Evolutionary conservation across 2,797 vertebrate genomes (phyloP).

Genomic region (Diglossa cyanea): DNA sequence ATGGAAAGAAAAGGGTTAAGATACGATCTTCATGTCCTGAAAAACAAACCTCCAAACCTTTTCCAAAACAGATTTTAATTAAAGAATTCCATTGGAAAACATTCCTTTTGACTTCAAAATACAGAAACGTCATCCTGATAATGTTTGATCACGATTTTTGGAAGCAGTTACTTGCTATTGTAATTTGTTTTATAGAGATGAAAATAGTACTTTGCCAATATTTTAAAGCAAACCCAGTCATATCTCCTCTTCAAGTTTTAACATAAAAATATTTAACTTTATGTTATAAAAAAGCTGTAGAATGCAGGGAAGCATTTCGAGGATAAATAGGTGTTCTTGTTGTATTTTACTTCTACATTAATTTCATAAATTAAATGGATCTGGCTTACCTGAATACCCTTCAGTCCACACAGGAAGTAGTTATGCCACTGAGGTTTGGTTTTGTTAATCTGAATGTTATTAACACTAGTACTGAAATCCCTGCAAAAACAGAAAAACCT

Average conservation of each 20-base stretch:
- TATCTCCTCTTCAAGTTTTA: neutral
- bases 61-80: neutral
- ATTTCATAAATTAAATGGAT: neutral
- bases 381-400: conserved; percentile 91
- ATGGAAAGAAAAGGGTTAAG: neutral
- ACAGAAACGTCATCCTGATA: neutral
- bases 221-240: neutral
- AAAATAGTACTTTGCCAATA: neutral
- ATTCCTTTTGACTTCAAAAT: neutral
- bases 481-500: conserved; percentile 76
- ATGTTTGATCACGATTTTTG: neutral
- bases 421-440: conserved; percentile 91
- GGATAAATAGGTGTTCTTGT: neutral
- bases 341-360: neutral
- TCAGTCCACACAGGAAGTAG: conserved; percentile 97
- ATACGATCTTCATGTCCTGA: neutral
- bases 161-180: neutral
- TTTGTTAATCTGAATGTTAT: conserved; percentile 86
- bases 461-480: conserved; percentile 81
- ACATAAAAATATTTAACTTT: neutral
- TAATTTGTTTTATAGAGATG: neutral
- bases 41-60: neutral
- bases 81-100: neutral
- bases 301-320: neutral
- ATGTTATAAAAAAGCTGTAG: neutral